Base-by-base conservation (phyloP, 2,888 invertebrate species). In the Crocallis elinguaria region DNA sequence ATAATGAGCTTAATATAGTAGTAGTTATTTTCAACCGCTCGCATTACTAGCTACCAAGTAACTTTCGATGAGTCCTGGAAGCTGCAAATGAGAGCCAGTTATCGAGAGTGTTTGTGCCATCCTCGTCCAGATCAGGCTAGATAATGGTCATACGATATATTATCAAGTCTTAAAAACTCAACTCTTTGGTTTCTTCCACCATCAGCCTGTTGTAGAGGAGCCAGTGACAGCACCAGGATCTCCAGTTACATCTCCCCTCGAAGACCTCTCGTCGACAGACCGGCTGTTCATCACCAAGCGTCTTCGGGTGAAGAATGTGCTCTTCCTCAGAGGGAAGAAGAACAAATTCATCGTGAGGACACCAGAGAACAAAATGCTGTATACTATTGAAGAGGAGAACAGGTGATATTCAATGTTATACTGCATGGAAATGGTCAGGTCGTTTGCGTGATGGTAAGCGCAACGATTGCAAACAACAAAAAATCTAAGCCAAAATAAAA, bases 371-470 rank as follows among this genome's bases (percentile, higher is more conserved):
- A 77, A 51, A 21, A 63, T 85, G 0, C 19, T 88, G 0, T 90
- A 86, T 50, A 83, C 84, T 0, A 71, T 88, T 3, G 79, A 83
- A 19, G 89, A 90, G 56, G 75, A 83, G 23, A 89, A 85, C 32
- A 80, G 75, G 88, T 78, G 13, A 59, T 25, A 3, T 25, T 25
- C 8, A 23, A 8, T 23, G 1, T 23, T 8, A 23, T 23, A 23
- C 23, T 23, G 3, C 19, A 4, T 19, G n/a, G n/a, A n/a, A 23
- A 23, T 23, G 6, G 23, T 23, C 6, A 23, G 1, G 23, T 23
- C n/a, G n/a, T n/a, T n/a, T n/a, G n/a, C n/a, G n/a, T n/a, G n/a
- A n/a, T n/a, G n/a, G n/a, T n/a, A n/a, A n/a, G n/a, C n/a, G n/a
- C n/a, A n/a, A n/a, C n/a, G n/a, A n/a, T n/a, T n/a, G n/a, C n/a